Conservation (phyloP, 2,113 vertebrate species). For the Bubo blakistoni region DNA sequence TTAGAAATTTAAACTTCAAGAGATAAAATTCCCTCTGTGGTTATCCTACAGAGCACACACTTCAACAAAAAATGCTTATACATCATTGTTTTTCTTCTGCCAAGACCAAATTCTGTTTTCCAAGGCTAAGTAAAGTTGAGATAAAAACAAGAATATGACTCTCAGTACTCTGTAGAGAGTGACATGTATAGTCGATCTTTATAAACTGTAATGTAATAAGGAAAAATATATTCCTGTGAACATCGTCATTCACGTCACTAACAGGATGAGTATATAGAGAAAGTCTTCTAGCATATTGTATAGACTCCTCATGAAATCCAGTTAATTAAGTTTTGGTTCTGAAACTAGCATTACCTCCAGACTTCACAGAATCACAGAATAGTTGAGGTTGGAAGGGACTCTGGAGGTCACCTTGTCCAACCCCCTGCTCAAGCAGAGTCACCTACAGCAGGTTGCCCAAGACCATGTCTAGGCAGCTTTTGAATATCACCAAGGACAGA, state of each 20-base stretch:
- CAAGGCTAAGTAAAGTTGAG: neutral
- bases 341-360: neutral
- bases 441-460: neutral
- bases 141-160: neutral
- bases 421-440: neutral
- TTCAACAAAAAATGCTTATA: neutral
- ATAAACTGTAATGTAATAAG: neutral
- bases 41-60: neutral
- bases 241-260: neutral
- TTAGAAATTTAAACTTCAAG: constrained; percentile 61
- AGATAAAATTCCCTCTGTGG: constrained; percentile 48
- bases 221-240: neutral
- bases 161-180: neutral
- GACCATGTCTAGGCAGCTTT: neutral
- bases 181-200: neutral
- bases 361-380: neutral
- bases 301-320: neutral
- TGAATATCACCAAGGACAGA: accelerated
- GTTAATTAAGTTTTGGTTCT: neutral
- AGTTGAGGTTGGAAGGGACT: accelerated
- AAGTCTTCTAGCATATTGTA: neutral
- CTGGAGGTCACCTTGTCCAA: neutral
- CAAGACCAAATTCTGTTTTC: neutral
- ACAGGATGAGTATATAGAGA: neutral
- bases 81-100: neutral